Evolutionary conservation across 2,888 invertebrate genomes (phyloP), one percentile per base, ranked within the genome.

Genomic region (Unio pictorum): DNA sequence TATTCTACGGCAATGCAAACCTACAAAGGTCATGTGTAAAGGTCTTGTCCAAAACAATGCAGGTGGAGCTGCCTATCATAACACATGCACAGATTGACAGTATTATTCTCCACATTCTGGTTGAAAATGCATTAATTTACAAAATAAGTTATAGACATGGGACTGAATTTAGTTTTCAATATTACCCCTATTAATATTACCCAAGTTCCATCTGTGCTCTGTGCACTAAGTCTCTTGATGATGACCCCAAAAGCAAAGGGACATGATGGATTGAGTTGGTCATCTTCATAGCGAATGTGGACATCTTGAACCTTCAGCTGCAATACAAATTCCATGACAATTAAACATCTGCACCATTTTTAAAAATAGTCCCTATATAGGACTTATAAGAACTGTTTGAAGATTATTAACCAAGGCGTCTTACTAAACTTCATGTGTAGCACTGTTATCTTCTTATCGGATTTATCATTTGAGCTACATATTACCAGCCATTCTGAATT

Each of bases 211-310:
- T 98, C 96, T 90, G 98, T 97, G 83, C 96, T 98, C 91, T 98
- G 96, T 26, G 96, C 96, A 77, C 95, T 94, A 74, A 99, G 92
- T 72, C 83, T 85, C 86, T 95, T 95, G 84, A 97, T 94, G 71
- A 94, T 94, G 59, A 99, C 91, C 18, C 99, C 99, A 90, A 95
- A 95, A 58, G 96, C 95, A 90, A 98, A 94, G 55, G 93, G 92
- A 79, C 91, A 91, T 63, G 92, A 91, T 28, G 93, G 92, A 76
- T 94, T 92, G 20, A 95, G 94, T 23, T 93, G 90, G 59, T 93
- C 92, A 91, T 99, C 98, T 91, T 99, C 99, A 91, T 96, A 99
- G 7, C 99, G 94, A 73, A 99, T 93, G 90, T 99, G 99, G 23
- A 99, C 97, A 91, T 98, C 96, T 85, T 94, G 94, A 73, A 99